phyloP scores from a whole-genome alignment of 2,113 vertebrate genomes.

The Psilopogon haemacephalus region DNA sequence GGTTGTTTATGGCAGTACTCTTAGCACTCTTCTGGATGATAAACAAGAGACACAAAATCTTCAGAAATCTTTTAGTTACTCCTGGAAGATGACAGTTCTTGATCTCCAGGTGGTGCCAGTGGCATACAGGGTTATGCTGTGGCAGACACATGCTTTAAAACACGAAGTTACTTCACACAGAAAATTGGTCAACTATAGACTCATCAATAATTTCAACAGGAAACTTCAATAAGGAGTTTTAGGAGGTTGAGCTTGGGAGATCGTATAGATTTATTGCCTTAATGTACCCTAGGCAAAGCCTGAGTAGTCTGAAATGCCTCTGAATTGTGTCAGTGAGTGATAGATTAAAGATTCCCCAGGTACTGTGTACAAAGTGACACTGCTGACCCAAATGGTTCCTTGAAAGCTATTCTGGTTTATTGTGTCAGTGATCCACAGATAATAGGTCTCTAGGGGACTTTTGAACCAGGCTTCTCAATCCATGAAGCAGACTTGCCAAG shows the following conservation, averaged over 20 bases:
- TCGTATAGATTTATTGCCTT: neutral
- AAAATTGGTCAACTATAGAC: neutral
- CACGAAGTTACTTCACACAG: neutral
- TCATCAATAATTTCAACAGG: neutral
- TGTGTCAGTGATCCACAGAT: slow-evolving; percentile 37
- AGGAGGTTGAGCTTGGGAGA: neutral
- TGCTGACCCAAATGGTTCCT: neutral
- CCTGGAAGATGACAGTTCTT: neutral
- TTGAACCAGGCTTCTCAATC: slow-evolving; percentile 27
- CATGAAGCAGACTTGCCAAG: slow-evolving; percentile 17
- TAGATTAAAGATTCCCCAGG: slow-evolving; percentile 3
- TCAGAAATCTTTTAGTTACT: neutral
- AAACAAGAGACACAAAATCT: neutral
- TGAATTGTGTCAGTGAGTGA: neutral
- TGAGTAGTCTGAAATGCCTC: neutral
- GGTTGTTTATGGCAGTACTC: neutral
- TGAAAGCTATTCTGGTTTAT: slow-evolving; percentile 50
- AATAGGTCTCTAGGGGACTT: slow-evolving; percentile 19
- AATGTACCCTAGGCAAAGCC: neutral
- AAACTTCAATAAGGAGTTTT: neutral
- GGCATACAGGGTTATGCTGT: neutral
- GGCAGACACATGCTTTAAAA: neutral
- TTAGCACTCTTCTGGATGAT: neutral
- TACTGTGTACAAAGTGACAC: neutral
- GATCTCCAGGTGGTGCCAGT: neutral